A percentile compares a stretch with the other conserved stretches of the same genome.
phyloP scores from a whole-genome alignment of 30 jellyfish, hydroid and myxozoan species.

The Pelagia noctiluca region DNA sequence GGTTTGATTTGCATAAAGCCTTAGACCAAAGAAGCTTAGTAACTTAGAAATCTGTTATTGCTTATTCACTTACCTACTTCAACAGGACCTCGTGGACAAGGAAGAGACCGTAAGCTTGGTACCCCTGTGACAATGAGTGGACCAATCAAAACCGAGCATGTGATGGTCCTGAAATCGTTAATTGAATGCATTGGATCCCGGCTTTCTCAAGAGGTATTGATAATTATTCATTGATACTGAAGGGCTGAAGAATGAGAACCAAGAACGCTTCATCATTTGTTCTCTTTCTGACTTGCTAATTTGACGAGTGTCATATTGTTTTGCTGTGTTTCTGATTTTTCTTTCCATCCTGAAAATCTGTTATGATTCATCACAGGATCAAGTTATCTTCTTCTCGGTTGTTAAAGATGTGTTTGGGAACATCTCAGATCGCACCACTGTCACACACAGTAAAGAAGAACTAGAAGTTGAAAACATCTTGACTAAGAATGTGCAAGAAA shows the following conservation, averaged over 20 bases:
- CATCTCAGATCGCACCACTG: slow-evolving; percentile 49
- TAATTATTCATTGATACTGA: not conserved
- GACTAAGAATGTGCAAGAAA: slow-evolving; percentile 58
- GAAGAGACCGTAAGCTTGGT: slow-evolving; percentile 61
- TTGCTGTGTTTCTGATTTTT: not conserved
- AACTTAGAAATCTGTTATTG: too few species aligned
- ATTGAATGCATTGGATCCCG: slow-evolving; percentile 77
- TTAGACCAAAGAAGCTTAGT: too few species aligned
- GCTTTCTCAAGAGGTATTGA: slow-evolving; percentile 77
- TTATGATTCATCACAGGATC: slow-evolving; percentile 56
- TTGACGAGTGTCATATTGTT: too few species aligned
- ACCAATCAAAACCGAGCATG: slow-evolving; percentile 58
- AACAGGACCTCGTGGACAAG: slow-evolving; percentile 45
- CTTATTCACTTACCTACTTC: too few species aligned
- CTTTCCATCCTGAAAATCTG: too few species aligned
- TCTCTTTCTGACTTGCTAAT: too few species aligned
- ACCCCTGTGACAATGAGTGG: slow-evolving; percentile 62
- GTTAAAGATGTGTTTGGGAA: slow-evolving; percentile 70
- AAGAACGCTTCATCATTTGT: too few species aligned
- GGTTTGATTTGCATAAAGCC: too few species aligned
- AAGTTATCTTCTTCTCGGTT: slow-evolving; percentile 61
- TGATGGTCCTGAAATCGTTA: slow-evolving; percentile 57
- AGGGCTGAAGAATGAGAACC: too few species aligned
- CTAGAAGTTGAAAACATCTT: slow-evolving; percentile 38
- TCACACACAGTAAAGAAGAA: slow-evolving; percentile 60